Evolutionary conservation across 2,113 vertebrate species (phyloP).

Genomic region (Paradoxurus hermaphroditus): DNA sequence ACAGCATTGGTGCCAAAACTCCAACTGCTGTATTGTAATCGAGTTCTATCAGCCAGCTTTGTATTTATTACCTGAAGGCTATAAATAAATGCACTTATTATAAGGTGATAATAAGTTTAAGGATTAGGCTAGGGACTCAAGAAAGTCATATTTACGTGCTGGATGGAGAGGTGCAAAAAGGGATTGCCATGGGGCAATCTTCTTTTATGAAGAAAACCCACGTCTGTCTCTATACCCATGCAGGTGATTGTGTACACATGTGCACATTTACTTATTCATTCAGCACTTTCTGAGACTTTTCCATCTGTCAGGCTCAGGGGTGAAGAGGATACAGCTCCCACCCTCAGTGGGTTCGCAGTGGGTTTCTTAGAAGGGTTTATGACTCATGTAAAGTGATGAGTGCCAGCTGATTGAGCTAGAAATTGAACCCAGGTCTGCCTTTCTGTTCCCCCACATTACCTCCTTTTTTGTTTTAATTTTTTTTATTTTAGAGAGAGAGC

Average conservation of each 20-base stretch:
- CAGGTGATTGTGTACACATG: neutral
- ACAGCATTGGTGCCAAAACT: conserved; percentile 32
- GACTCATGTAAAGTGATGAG: neutral
- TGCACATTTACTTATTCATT: neutral
- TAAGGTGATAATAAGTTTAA: neutral
- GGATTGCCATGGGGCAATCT: neutral
- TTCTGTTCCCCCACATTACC: neutral
- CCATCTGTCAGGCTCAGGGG: neutral
- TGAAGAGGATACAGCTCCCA: neutral
- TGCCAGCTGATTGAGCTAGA: neutral
- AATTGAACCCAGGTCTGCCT: neutral
- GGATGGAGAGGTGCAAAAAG: neutral
- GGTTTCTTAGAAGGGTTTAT: neutral
- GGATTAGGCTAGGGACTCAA: neutral
- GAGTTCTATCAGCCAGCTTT: conserved; percentile 10
- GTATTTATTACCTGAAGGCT: conserved; percentile 23
- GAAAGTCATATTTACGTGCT: conserved; percentile 10
- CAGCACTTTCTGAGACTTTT: conserved; percentile 9
- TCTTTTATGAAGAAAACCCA: neutral
- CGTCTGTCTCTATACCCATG: neutral
- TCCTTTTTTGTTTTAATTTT: neutral
- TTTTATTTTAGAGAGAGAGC: too few species aligned
- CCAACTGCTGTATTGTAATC: neutral
- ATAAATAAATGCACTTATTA: neutral
- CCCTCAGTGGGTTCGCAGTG: neutral